A percentile compares a stretch with the other conserved stretches of the same genome.
phyloP scores from a whole-genome alignment of 1,140 invertebrate species.

The Drosophila nikananu region DNA sequence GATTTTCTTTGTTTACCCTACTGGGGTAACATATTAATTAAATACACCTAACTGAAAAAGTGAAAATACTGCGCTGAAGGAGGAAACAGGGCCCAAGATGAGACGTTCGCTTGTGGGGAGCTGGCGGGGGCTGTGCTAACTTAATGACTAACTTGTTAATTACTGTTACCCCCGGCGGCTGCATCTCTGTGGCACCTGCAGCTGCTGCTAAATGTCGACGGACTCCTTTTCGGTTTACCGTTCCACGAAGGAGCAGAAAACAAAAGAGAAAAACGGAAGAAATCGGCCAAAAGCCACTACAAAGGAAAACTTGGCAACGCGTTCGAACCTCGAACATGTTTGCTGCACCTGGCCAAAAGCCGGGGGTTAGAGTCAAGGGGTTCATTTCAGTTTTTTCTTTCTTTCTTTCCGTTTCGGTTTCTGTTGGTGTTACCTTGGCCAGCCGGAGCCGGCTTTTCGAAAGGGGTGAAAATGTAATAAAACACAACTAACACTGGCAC shows the following conservation, averaged over 20 bases:
- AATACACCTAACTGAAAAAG: slow-evolving; percentile 4
- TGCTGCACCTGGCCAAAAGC: slow-evolving; percentile 50
- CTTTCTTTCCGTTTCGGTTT: slow-evolving; percentile 8
- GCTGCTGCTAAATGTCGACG: slow-evolving; percentile 24
- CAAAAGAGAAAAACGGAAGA: background rate
- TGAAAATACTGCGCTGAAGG: background rate
- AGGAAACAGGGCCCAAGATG: background rate
- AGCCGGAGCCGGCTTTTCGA: slow-evolving; percentile 74
- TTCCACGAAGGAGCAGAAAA: slow-evolving; percentile 28
- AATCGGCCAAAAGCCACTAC: slow-evolving; percentile 52
- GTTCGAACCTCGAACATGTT: slow-evolving; percentile 72
- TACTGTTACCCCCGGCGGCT: slow-evolving; percentile 28
- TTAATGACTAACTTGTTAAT: slow-evolving; percentile 48
- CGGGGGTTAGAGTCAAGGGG: slow-evolving; percentile 16
- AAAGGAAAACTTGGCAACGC: slow-evolving; percentile 73
- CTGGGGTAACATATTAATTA: background rate
- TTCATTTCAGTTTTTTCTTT: slow-evolving; percentile 1
- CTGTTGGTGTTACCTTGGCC: slow-evolving; percentile 47
- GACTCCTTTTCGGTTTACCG: slow-evolving; percentile 50
- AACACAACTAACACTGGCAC: slow-evolving; percentile 12
- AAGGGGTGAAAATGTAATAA: slow-evolving; percentile 54
- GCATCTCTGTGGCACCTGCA: slow-evolving; percentile 29
- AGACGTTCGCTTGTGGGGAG: no score
- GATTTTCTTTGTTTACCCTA: background rate
- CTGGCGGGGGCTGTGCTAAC: slow-evolving; percentile 11